Conservation (phyloP, 2,797 vertebrate species). For the Molothrus ater region DNA sequence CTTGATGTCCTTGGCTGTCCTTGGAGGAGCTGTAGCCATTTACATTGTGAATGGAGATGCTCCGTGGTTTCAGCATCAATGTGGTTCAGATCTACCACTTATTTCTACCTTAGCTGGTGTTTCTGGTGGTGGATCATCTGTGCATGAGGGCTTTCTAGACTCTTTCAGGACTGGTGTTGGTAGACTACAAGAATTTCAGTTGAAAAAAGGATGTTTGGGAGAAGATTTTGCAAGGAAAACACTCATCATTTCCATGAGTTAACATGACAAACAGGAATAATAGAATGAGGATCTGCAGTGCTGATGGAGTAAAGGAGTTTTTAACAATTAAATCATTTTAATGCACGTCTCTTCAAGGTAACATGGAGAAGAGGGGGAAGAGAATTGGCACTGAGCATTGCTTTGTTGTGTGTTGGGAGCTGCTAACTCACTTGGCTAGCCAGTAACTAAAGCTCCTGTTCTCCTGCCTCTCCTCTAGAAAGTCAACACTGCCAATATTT, state of each 20-base stretch:
- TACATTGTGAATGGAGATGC: fast-evolving
- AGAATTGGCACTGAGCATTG: not conserved
- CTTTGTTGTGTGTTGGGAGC: not conserved
- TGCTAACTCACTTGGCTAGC: not conserved
- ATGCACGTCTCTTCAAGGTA: not conserved
- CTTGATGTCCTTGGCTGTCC: not conserved
- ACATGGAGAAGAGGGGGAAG: not conserved
- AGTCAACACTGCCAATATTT: not conserved
- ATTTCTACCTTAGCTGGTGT: not conserved
- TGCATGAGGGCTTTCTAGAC: not conserved
- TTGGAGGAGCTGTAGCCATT: not conserved
- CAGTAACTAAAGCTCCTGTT: not conserved
- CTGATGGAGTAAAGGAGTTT: not conserved
- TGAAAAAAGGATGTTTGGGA: not conserved
- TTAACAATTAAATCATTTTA: not conserved
- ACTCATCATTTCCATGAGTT: not conserved
- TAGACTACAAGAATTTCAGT: not conserved
- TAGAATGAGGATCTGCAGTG: not conserved
- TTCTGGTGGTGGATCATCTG: not conserved
- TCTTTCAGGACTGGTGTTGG: not conserved
- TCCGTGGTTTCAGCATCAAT: not conserved
- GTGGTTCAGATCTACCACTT: not conserved
- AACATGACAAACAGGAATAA: not conserved
- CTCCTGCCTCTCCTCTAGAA: not conserved
- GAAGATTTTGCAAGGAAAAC: not conserved